phyloP scores from a whole-genome alignment of 2,888 invertebrate species.

The Beris chalybata region DNA sequence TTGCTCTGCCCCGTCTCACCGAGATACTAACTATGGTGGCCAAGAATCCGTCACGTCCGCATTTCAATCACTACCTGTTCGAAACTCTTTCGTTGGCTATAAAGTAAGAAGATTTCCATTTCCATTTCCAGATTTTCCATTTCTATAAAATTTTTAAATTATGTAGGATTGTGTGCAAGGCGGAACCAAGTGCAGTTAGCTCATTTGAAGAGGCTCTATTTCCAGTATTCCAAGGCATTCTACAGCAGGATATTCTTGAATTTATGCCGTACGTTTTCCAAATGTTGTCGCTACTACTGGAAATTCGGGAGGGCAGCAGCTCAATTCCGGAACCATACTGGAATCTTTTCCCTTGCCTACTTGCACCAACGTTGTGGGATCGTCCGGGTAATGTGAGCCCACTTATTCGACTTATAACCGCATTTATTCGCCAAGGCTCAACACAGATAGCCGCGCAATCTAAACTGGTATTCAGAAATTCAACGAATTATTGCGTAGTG shows the following conservation, averaged over 20 bases:
- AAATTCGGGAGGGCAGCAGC: constrained; percentile 62
- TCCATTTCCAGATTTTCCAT: too few relatives aligned
- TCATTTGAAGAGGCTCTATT: constrained; percentile 92
- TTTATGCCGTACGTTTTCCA: constrained; percentile 99
- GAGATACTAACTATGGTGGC: constrained; percentile 79
- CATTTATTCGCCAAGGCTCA: constrained; percentile 76
- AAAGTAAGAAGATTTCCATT: too few relatives aligned
- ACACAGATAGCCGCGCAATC: constrained; percentile 68
- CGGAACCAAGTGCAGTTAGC: constrained; percentile 75
- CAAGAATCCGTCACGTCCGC: constrained; percentile 94
- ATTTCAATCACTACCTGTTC: constrained; percentile 98
- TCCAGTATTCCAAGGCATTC: constrained; percentile 91
- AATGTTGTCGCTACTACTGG: constrained; percentile 88
- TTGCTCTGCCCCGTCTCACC: constrained; percentile 82
- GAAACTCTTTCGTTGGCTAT: constrained; percentile 89
- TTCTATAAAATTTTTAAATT: constrained; percentile 9
- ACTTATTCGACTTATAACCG: constrained; percentile 85
- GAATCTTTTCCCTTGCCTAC: constrained; percentile 84
- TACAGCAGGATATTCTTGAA: constrained; percentile 89
- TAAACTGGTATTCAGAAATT: constrained; percentile 65
- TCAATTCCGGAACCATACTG: constrained; percentile 81
- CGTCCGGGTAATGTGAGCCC: constrained; percentile 92
- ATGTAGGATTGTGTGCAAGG: constrained; percentile 79
- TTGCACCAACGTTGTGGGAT: constrained; percentile 92
- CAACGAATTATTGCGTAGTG: background rate